Base-by-base conservation (phyloP, 2,797 vertebrate species). In the Fistularia commersonii region DNA sequence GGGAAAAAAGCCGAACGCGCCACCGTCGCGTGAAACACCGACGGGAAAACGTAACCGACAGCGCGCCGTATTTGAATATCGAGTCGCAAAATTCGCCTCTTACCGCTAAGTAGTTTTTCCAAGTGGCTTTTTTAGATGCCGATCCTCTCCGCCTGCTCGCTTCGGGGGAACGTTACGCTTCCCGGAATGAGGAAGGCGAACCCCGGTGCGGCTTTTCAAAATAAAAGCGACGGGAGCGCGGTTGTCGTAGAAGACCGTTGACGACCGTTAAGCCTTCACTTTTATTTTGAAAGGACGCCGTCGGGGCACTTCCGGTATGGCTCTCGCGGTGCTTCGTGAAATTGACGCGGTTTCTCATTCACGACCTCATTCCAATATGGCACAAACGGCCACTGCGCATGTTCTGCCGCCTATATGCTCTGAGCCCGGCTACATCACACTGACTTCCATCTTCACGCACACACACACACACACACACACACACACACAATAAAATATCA, bases 341-440 rank as follows among this genome's bases (percentile, higher is more conserved):
- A 80, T 84, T 86, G 57, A 81, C 55, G 66, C 68, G 41, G n/a
- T 1, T 69, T 78, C 69, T 84, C 71, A 69, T 84, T 65, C 92
- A 90, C 93, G 91, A 93, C 91, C 93, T 94, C 93, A 90, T 94
- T 95, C 94, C 94, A 95, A 95, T 95, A 96, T 95, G 94, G 94
- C 93, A 93, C 93, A 90, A 92, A 80, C 56, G 84, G 76, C 79
- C 74, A 88, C 65, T 85, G 89, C 91, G 91, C 91, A 91, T 90
- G 91, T 74, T 79, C 86, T 37, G 76, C 79, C 80, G 88, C 83
- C 87, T 88, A 61, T 15, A 31, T 84, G 81, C 80, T 87, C 74
- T 79, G 64, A 87, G 81, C 85, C 82, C 80, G 80, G 80, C 81
- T 85, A 80, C 81, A 84, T 84, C 75, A 87, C 85, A 65, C 81